phyloP scores from a whole-genome alignment of 2,888 invertebrate species.

The Heliothis peltigera region DNA sequence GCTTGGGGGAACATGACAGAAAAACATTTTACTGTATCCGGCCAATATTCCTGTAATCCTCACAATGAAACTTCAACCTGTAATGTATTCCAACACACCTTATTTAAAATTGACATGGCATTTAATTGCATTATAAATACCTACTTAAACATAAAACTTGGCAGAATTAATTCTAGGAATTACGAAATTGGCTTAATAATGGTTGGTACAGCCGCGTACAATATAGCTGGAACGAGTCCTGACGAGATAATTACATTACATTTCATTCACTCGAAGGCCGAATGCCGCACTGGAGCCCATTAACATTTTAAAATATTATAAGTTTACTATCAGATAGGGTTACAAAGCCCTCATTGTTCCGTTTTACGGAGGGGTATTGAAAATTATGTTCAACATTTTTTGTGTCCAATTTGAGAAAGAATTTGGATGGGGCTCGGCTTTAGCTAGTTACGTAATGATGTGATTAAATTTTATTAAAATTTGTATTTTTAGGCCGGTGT shows the following conservation, averaged over 20 bases:
- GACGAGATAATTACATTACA: constrained; percentile 65
- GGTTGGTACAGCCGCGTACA: constrained; percentile 50
- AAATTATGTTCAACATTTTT: constrained; percentile 47
- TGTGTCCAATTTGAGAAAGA: constrained; percentile 38
- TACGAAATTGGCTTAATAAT: constrained; percentile 63
- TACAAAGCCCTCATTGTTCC: constrained; percentile 43
- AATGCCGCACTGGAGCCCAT: constrained; percentile 48
- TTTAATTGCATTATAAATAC: constrained; percentile 48
- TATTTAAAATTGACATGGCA: constrained; percentile 32
- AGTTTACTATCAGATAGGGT: constrained; percentile 50
- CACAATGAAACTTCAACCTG: background rate
- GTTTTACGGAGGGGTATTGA: constrained; percentile 24
- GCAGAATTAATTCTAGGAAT: constrained; percentile 59
- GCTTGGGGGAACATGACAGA: background rate
- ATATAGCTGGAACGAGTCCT: constrained; percentile 36
- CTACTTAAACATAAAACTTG: constrained; percentile 42
- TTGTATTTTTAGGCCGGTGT: background rate
- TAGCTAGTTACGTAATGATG: constrained; percentile 5
- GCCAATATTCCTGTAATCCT: background rate
- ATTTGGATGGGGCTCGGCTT: constrained; percentile 19
- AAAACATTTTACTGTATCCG: background rate
- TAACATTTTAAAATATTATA: constrained; percentile 55
- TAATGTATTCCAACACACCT: constrained; percentile 7
- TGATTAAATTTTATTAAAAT: constrained; percentile 1
- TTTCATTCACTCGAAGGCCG: constrained; percentile 57